phyloP scores from a whole-genome alignment of 2,113 vertebrate genomes.

The Callaeas wilsoni region DNA sequence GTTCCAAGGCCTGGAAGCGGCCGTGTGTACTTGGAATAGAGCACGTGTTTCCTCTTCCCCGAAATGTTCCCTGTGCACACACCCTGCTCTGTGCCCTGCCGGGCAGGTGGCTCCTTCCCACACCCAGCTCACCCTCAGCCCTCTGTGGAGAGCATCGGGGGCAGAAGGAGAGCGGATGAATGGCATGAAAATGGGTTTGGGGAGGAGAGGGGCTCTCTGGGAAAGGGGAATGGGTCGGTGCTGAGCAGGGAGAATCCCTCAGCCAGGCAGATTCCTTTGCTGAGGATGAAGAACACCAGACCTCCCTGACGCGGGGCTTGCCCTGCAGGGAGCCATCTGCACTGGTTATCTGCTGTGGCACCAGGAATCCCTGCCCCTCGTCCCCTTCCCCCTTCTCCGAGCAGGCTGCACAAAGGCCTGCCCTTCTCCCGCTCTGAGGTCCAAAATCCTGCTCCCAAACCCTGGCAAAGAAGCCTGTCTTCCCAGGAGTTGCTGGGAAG shows the following conservation, averaged over 20 bases:
- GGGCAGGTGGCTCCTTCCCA: not conserved
- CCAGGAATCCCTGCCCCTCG: not conserved
- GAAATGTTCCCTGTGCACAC: not conserved
- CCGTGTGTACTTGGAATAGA: fast-evolving
- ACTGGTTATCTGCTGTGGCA: not conserved
- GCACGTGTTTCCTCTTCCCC: not conserved
- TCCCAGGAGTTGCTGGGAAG: not conserved
- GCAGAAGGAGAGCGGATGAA: fast-evolving
- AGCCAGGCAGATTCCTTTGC: not conserved
- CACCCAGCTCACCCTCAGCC: not conserved
- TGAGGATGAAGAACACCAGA: not conserved
- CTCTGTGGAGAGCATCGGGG: not conserved
- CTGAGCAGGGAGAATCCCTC: not conserved
- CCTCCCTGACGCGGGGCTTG: not conserved
- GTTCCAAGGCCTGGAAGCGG: not conserved
- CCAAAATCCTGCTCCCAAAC: not conserved
- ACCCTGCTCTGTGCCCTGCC: not conserved
- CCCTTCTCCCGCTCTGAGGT: fast-evolving
- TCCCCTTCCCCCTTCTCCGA: not conserved
- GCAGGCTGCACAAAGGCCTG: not conserved
- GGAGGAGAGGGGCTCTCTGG: not conserved
- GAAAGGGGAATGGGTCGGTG: not conserved
- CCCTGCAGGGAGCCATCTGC: not conserved
- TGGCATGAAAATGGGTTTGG: not conserved
- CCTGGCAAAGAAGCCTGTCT: not conserved